Evolutionary conservation across 2,888 invertebrate species (phyloP), one percentile per base, ranked within the genome.

Genomic region (Megastigmus dorsalis): DNA sequence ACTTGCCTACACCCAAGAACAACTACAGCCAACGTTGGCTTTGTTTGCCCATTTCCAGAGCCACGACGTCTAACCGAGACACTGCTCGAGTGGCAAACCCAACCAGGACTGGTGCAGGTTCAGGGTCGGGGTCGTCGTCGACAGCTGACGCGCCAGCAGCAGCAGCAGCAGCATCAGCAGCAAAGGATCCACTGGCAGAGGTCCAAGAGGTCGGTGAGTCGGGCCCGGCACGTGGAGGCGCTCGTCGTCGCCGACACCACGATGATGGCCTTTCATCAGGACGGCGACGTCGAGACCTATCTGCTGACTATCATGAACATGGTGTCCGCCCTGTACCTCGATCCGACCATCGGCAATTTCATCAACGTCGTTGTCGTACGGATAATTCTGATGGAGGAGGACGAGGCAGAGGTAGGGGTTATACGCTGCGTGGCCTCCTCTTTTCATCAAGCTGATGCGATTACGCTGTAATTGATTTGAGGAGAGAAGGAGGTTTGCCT

Each of bases 271-370:
- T 96, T 95, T 86, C 96, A 97, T 89, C 90, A 92, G 80, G 92
- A 94, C 82, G 93, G 93, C 81, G 94, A 95, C 84, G 91, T 96
- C 79, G 94, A 95, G 86, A 95, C 93, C 6, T 97, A 97, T 88
- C 91, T 97, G 30, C 90, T 97, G 65, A 96, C 96, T 63, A 94
- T 97, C 79, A 96, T 97, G 95, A 97, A 97, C 87, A 96, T 97
- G 95, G 97, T 91, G 74, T 94, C 95, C 5, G 92, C 93, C 1
- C 88, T 95, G n/a, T 95, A 95, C 88, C 93, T 93, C 89, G 95
- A 95, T 83, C 95, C 96, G 4, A 94, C 94, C 65, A 95, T 97
- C 81, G 97, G 97, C 60, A 97, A 97, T 89, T 94, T 94, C 85
- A 94, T 97, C 82, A 95, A 96, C 88, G 93, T 97, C 74, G 94